Evolutionary conservation across 2,888 invertebrate genomes (phyloP).

Genomic region (Ochropacha duplaris): DNA sequence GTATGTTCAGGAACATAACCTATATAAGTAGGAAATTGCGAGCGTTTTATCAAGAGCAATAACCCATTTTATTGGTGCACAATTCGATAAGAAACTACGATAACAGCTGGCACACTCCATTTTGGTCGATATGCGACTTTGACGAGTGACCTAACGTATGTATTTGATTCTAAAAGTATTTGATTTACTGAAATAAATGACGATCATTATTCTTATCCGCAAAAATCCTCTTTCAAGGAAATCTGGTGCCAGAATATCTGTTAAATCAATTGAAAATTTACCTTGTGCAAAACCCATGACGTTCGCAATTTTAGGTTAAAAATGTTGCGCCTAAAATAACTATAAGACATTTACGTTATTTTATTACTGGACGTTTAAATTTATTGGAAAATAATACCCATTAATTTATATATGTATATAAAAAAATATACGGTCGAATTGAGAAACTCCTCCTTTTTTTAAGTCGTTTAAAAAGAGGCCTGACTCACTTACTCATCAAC

Average conservation of each 20-base stretch:
- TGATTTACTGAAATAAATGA: neutral
- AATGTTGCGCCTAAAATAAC: too few relatives aligned
- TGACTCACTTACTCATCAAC: too few relatives aligned
- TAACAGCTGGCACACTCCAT: neutral
- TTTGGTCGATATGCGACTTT: neutral
- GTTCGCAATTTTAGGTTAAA: neutral
- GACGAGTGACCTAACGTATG: constrained; percentile 3
- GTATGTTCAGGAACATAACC: constrained; percentile 9
- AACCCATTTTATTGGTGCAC: constrained; percentile 35
- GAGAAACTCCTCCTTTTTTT: too few relatives aligned
- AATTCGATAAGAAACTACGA: constrained; percentile 20
- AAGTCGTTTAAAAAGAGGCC: too few relatives aligned
- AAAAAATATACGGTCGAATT: too few relatives aligned
- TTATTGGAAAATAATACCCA: too few relatives aligned
- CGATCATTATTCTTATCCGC: neutral
- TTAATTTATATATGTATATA: too few relatives aligned
- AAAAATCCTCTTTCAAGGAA: neutral
- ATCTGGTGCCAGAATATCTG: neutral
- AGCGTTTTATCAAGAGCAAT: constrained; percentile 27
- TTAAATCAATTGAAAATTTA: neutral
- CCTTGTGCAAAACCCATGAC: neutral
- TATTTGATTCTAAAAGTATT: neutral
- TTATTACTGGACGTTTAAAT: too few relatives aligned
- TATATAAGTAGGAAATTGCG: constrained; percentile 33
- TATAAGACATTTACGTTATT: too few relatives aligned